Conservation (phyloP, 2,113 vertebrate species). For the Phrynosoma platyrhinos region DNA sequence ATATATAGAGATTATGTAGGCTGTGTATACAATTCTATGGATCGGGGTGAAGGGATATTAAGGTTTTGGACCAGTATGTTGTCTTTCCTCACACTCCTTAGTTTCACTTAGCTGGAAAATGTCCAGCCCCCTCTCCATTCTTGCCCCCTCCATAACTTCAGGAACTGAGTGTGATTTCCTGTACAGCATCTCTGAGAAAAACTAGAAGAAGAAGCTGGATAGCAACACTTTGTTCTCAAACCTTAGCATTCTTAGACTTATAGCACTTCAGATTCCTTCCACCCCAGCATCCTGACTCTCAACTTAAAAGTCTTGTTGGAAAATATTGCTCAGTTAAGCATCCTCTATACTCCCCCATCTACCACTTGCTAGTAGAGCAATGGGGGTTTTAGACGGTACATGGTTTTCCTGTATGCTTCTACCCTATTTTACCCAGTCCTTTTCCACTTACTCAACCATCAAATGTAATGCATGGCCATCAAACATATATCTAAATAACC, state of each 20-base stretch:
- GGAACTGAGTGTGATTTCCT: not conserved
- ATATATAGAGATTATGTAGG: not conserved
- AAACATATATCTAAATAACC: too few relatives aligned
- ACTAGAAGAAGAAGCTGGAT: not conserved
- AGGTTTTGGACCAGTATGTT: not conserved
- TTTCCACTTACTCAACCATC: too few relatives aligned
- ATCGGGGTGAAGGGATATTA: not conserved
- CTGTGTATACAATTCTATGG: not conserved
- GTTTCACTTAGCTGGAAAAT: not conserved
- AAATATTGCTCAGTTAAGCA: not conserved
- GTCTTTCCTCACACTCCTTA: not conserved
- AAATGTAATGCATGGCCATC: too few relatives aligned
- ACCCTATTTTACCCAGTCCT: too few relatives aligned
- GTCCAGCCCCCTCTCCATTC: not conserved
- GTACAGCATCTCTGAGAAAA: not conserved
- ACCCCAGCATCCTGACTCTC: not conserved
- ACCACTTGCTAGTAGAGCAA: too few relatives aligned
- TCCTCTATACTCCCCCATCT: not conserved
- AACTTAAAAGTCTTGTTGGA: not conserved
- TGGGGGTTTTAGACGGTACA: too few relatives aligned
- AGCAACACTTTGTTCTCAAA: not conserved
- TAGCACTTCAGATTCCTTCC: not conserved
- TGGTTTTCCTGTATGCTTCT: too few relatives aligned
- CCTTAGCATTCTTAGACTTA: too few relatives aligned
- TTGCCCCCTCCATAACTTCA: not conserved